Evolutionary conservation across 2,797 vertebrate species (phyloP), one percentile per base, ranked within the genome.

Genomic region (Pseudomugil tenellus): DNA sequence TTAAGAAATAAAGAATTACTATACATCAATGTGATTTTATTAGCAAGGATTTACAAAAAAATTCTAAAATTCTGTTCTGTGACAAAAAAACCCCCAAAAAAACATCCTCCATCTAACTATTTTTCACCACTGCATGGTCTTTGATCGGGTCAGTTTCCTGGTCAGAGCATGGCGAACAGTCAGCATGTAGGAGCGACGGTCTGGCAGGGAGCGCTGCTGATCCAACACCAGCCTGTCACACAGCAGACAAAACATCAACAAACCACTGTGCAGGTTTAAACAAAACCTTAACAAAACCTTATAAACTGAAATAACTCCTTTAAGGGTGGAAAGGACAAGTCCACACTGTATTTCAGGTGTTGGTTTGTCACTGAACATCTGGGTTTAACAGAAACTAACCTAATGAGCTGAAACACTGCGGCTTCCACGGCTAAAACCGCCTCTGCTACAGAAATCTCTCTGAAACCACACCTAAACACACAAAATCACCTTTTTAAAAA

Each of bases 81-180:
- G n/a, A n/a, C n/a, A n/a, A n/a, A n/a, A n/a, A n/a, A n/a, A n/a
- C n/a, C n/a, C n/a, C n/a, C n/a, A 19, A 41, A 34, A 34, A 41
- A 41, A 41, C 39, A 41, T 4, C 14, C 3, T 39, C 13, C 37
- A 39, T 39, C 6, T 8, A 57, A 11, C 41, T 2, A 21, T 12
- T 11, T 46, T 17, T 6, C 89, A 94, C 93, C 93, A 94, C 87
- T 94, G 93, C 93, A 94, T 93, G 52, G 93, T 94, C 77, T 94
- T 94, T 0, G 93, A 94, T 3, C 93, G 85, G 23, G 88, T 94
- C 49, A 94, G 90, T 58, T 93, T 94, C 71, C 76, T 88, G 77
- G 84, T 93, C 53, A 94, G 83, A 37, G 89, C 92, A 7, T 94
- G 90, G 14, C 93, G 90, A 61, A 94, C 89, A 1, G 82, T 92